Percentiles rank a stretch among this genome's conserved stretches.
These are phyloP conservation scores for Anthopleura xanthogrammica DNA, from an alignment of 92 coral and sea anemone genomes.

Conservation along the genomic window DNA sequence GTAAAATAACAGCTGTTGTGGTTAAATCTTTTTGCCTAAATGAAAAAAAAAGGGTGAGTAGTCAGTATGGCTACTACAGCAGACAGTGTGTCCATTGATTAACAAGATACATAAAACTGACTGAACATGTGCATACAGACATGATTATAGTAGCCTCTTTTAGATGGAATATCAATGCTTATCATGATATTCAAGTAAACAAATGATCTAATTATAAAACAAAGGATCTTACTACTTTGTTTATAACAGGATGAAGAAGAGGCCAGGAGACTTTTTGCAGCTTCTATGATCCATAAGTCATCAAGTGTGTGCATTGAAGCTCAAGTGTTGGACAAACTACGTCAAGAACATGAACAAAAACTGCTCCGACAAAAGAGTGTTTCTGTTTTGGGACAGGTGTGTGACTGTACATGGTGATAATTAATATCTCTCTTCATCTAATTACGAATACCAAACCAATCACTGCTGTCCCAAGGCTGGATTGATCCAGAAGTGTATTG, in stretches of 20 bases:
- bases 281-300: slow-evolving; percentile 65
- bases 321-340: slow-evolving; percentile 43
- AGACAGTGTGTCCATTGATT: neutral
- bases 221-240: neutral
- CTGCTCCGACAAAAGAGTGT: slow-evolving; percentile 65
- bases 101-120: too few species aligned
- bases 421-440: too few species aligned
- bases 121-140: too few species aligned
- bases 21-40: neutral
- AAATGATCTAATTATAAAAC: too few species aligned
- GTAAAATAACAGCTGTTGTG: neutral
- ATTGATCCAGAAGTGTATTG: too few species aligned
- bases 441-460: too few species aligned
- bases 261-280: slow-evolving; percentile 20
- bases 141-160: too few species aligned
- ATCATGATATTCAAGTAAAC: too few species aligned
- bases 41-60: neutral
- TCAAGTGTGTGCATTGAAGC: slow-evolving; percentile 80
- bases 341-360: slow-evolving; percentile 55
- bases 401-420: neutral
- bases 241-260: slow-evolving; percentile 47
- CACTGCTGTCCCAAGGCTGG: too few species aligned
- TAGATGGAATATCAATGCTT: too few species aligned
- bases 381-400: slow-evolving; percentile 78
- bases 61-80: neutral